Conservation (phyloP, 2,113 vertebrate genomes). For the Gasterosteus aculeatus region DNA sequence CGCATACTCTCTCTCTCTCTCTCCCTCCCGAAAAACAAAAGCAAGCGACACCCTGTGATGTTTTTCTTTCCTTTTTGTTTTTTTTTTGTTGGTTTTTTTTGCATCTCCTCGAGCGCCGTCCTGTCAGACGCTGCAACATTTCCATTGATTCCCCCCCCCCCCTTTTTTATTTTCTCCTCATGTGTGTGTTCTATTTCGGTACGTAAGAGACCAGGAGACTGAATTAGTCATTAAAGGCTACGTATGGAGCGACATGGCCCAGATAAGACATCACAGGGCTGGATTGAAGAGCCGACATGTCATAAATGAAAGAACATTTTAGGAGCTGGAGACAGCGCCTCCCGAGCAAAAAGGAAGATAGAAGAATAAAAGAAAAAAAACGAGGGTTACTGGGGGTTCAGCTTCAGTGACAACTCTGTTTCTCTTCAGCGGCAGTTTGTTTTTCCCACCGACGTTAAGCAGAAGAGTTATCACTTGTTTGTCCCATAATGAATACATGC, state of each 20-base stretch:
- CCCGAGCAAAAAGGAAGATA: constrained; percentile 5
- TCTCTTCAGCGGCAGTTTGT: constrained; percentile 46
- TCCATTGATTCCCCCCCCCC: constrained; percentile 72
- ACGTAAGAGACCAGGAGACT: constrained; percentile 63
- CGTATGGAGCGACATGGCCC: constrained; percentile 75
- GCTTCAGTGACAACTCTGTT: constrained; percentile 43
- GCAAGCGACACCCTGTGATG: constrained; percentile 82
- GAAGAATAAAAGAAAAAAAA: constrained; percentile 3
- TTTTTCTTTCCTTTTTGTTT: constrained; percentile 26
- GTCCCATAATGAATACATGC: constrained; percentile 36
- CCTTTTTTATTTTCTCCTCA: constrained; percentile 51
- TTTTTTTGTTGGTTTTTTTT: constrained; percentile 30
- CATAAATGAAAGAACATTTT: constrained; percentile 73
- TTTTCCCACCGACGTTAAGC: constrained; percentile 40
- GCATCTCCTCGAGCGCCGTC: constrained; percentile 69
- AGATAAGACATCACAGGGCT: constrained; percentile 76
- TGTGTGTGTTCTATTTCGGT: constrained; percentile 74
- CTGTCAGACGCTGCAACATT: constrained; percentile 79
- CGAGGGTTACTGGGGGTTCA: constrained; percentile 69
- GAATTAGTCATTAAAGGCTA: constrained; percentile 79
- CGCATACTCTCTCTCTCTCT: constrained; percentile 59
- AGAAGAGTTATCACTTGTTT: neutral
- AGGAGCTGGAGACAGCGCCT: constrained; percentile 61
- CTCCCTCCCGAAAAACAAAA: constrained; percentile 77
- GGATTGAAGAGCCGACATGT: constrained; percentile 70